Base-by-base conservation (phyloP, 2,888 invertebrate species). In the Chirona hameri region DNA sequence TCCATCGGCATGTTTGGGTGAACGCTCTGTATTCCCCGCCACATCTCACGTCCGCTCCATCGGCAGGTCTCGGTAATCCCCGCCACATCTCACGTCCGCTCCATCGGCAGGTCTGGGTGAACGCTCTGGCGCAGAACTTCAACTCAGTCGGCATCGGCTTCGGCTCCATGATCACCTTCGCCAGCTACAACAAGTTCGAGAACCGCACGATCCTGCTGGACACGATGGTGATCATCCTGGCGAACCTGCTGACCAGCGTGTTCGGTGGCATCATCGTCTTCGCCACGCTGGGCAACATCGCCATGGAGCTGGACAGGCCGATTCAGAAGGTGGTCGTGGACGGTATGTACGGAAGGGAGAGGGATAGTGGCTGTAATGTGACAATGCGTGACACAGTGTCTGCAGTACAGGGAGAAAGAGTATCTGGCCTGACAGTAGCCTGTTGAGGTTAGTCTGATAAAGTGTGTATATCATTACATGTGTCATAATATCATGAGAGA, bases 61-160 rank as follows among this genome's bases (percentile, higher is more conserved):
- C n/a, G n/a, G n/a, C n/a, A n/a, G n/a, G n/a, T n/a, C n/a, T n/a
- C n/a, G n/a, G n/a, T n/a, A n/a, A n/a, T n/a, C n/a, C n/a, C n/a
- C n/a, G n/a, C n/a, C n/a, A n/a, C n/a, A n/a, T n/a, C n/a, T n/a
- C n/a, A n/a, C n/a, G n/a, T n/a, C n/a, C n/a, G n/a, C n/a, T n/a
- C n/a, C n/a, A n/a, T n/a, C 81, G 85, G 15, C 86, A 93, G 93
- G 93, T 97, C 0, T 97, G 97, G 97, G 94, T 97, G 82, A 95
- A 95, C 88, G 95, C 95, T 27, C 94, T 94, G 27, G 94, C 94
- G 21, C 95, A 95, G 89, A 95, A 95, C 86, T 97, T 97, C 89
- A 97, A 96, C 89, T 97, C 97, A 0, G 92, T 97, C 86, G 97
- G 97, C 83, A 94, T 97, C 83, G 95, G 96, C 0, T 97, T 97